phyloP scores from a whole-genome alignment of 2,888 invertebrate species.

The Aphodius sticticus region DNA sequence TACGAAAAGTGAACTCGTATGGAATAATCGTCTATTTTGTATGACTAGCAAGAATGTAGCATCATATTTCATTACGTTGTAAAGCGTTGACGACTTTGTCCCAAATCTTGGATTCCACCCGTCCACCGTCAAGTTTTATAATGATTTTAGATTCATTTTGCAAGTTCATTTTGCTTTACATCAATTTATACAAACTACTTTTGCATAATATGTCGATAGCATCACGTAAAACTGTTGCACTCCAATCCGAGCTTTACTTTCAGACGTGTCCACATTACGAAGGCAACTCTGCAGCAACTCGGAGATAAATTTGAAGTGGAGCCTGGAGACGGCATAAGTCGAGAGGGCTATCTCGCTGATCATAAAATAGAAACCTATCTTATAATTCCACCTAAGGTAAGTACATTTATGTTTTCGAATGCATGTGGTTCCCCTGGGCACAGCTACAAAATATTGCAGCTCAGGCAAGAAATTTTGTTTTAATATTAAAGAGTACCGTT shows the following conservation, averaged over 20 bases:
- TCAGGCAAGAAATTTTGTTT: too few species aligned
- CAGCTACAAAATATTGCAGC: background rate
- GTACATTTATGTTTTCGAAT: slow-evolving; percentile 39
- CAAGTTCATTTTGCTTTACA: too few species aligned
- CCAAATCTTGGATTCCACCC: too few species aligned
- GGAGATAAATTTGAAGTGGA: slow-evolving; percentile 86
- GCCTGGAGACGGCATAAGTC: slow-evolving; percentile 81
- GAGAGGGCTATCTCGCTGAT: slow-evolving; percentile 85
- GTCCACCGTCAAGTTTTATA: too few species aligned
- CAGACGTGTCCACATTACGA: slow-evolving; percentile 89
- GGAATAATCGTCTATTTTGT: too few species aligned
- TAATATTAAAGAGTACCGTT: too few species aligned
- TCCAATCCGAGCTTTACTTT: slow-evolving; percentile 45
- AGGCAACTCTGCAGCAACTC: slow-evolving; percentile 81
- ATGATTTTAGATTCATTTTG: too few species aligned
- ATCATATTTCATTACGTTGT: too few species aligned
- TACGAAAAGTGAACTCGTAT: too few species aligned
- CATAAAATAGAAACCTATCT: slow-evolving; percentile 90
- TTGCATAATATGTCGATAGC: background rate
- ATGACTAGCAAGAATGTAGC: too few species aligned
- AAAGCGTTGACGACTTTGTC: too few species aligned
- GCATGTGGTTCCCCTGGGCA: background rate
- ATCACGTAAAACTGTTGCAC: background rate
- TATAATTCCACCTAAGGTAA: slow-evolving; percentile 84
- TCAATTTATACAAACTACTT: too few species aligned